phyloP scores from a whole-genome alignment of 2,888 invertebrate species.

The Venusia cambrica region DNA sequence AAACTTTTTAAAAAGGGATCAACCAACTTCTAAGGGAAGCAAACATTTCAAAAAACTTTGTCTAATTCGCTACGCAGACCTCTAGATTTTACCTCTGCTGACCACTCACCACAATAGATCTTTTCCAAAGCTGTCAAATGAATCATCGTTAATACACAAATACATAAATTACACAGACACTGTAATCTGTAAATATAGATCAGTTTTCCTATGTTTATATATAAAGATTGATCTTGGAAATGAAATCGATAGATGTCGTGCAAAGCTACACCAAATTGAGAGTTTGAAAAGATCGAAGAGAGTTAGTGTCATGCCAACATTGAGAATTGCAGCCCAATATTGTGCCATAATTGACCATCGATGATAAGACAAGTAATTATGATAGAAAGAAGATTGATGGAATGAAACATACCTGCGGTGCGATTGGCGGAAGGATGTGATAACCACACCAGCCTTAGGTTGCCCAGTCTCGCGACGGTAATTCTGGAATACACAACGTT shows the following conservation, averaged over 20 bases:
- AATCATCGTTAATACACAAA: conserved; percentile 53
- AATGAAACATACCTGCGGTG: conserved; percentile 85
- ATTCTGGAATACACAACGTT: conserved; percentile 57
- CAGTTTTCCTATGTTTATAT: too few relatives aligned
- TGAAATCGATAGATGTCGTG: conserved; percentile 40
- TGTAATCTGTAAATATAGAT: conserved; percentile 3
- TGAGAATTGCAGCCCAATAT: conserved; percentile 54
- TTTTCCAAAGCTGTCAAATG: conserved; percentile 79
- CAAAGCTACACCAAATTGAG: conserved; percentile 44
- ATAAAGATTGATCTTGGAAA: conserved; percentile 11
- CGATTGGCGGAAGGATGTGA: conserved; percentile 93
- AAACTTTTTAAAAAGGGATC: conserved; percentile 43
- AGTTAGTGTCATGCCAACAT: conserved; percentile 60
- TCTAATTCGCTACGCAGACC: conserved; percentile 62
- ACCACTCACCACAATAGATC: conserved; percentile 78
- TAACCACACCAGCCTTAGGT: conserved; percentile 92
- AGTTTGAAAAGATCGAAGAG: conserved; percentile 22
- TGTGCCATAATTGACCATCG: conserved; percentile 39
- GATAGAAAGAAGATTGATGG: conserved; percentile 31
- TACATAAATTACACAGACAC: conserved; percentile 15
- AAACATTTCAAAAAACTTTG: conserved; percentile 52
- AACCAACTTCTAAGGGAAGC: conserved; percentile 60
- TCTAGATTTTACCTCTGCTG: conserved; percentile 68
- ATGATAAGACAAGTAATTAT: conserved; percentile 23
- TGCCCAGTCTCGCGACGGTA: conserved; percentile 74